Percentiles rank a stretch among this genome's conserved stretches.
Conservation (phyloP, 2,113 vertebrate genomes). For the Nicator chloris region DNA sequence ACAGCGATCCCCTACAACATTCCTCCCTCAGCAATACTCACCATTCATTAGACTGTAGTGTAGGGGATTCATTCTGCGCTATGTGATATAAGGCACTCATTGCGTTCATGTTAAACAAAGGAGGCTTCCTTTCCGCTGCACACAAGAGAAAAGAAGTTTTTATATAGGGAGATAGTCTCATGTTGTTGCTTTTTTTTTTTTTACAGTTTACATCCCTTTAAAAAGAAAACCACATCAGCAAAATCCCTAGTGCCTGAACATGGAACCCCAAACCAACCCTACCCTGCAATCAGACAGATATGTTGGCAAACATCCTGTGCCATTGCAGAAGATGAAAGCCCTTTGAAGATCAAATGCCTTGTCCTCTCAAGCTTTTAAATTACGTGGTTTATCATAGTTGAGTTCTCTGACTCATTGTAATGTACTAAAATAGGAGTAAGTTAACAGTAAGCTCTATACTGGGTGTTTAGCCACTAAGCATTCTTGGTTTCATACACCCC, state of each 20-base stretch:
- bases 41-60: conserved; percentile 97
- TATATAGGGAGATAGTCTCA: neutral
- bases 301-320: conserved; percentile 32
- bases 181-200: neutral
- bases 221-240: conserved; percentile 39
- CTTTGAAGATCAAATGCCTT: conserved; percentile 63
- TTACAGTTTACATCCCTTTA: neutral
- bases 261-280: conserved; percentile 38
- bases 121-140: conserved; percentile 97
- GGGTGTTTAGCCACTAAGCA: neutral
- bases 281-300: conserved; percentile 65
- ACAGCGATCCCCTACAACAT: conserved; percentile 22
- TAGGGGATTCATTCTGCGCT: conserved; percentile 99
- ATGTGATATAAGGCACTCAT: conserved; percentile 99
- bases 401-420: conserved; percentile 48
- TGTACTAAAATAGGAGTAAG: conserved; percentile 44
- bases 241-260: conserved; percentile 7
- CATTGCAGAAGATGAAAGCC: conserved; percentile 58
- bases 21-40: conserved; percentile 74
- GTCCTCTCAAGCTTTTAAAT: conserved; percentile 55
- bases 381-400: conserved; percentile 53
- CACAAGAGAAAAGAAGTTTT: conserved; percentile 60
- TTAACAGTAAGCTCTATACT: conserved; percentile 11
- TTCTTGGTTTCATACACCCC: neutral
- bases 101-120: conserved; percentile 99